These are phyloP conservation scores for Lethocerus indicus DNA, from an alignment of 1,140 invertebrate species.

Conservation along the genomic window DNA sequence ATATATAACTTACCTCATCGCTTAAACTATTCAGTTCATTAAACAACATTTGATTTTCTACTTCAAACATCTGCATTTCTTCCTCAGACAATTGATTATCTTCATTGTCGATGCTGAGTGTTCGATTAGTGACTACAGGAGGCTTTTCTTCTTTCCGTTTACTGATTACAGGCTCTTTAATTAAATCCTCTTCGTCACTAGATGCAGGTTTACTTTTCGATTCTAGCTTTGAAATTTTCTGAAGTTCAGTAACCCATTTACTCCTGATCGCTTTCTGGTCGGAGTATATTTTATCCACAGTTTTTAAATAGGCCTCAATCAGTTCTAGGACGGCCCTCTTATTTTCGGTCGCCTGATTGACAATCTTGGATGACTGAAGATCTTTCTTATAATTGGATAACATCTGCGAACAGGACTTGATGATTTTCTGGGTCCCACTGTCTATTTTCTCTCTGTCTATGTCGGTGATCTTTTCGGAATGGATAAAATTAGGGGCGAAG, in stretches of 20 bases:
- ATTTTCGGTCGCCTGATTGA: conserved; percentile 50
- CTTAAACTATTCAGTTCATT: conserved; percentile 67
- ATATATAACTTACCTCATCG: conserved; percentile 30
- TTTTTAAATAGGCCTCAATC: conserved; percentile 63
- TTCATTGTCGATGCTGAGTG: no score
- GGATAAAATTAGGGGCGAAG: conserved; percentile 43
- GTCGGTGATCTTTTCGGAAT: conserved; percentile 54
- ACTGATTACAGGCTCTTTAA: no score
- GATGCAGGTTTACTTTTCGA: no score
- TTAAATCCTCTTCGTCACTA: no score
- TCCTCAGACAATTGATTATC: conserved; percentile 58
- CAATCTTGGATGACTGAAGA: conserved; percentile 27
- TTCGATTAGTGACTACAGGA: no score
- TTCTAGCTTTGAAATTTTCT: conserved; percentile 58
- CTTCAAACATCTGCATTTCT: conserved; percentile 80
- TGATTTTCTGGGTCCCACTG: conserved; percentile 61
- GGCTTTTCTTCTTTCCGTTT: no score
- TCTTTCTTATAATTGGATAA: conserved; percentile 56
- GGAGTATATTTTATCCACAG: conserved; percentile 71
- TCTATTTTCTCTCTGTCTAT: conserved; percentile 73
- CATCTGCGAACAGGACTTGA: conserved; percentile 58
- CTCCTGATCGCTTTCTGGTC: conserved; percentile 74
- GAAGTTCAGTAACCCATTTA: conserved; percentile 63
- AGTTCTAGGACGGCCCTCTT: conserved; percentile 52
- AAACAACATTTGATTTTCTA: conserved; percentile 63